Evolutionary conservation across 2,888 invertebrate genomes (phyloP), one percentile per base, ranked within the genome.

Genomic region (Phytoseiulus persimilis): DNA sequence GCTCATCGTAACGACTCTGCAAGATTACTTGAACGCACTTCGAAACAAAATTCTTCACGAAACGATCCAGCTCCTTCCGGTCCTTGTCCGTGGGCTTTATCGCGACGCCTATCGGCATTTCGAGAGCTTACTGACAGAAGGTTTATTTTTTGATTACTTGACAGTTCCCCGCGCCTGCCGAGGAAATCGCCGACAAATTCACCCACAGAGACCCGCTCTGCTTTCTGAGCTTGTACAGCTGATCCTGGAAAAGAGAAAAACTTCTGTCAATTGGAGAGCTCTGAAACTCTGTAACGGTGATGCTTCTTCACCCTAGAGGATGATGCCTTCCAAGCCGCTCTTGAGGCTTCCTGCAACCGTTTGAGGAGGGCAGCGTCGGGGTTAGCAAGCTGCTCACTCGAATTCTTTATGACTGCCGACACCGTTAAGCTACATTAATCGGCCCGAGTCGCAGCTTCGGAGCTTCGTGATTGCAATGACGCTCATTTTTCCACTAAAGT

Each of bases 51-150:
- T 87, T 87, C 33, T 87, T 87, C 11, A 87, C 32, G 33, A 87
- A 87, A 33, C 87, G 87, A n/a, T 87, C 87, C 87, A 87, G 31
- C 39, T 87, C n/a, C 45, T 87, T 87, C 87, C 87, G 87, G 45
- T 87, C 87, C 32, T 87, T 87, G 14, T 87, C 87, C 45, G 87
- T n/a, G 32, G 31, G 45, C 39, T 87, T 87, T 31, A 87, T 33
- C 23, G 14, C 45, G 87, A 32, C 45, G 33, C 45, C 87, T 65
- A 65, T 65, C 23, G 65, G 65, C 65, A 65, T 65, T 28, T 3
- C 28, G 65, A 39, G 65, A 65, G 65, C 28, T 65, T 23, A 23
- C 28, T 28, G 65, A 65, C 14, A 23, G 65, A 65, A 65, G 5
- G 65, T 65, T 28, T 39, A 6, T 18, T 28, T 65, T 28, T 65